These are phyloP conservation scores for Hypanus sabinus DNA, from an alignment of 2,113 vertebrate genomes.

Conservation along the genomic window DNA sequence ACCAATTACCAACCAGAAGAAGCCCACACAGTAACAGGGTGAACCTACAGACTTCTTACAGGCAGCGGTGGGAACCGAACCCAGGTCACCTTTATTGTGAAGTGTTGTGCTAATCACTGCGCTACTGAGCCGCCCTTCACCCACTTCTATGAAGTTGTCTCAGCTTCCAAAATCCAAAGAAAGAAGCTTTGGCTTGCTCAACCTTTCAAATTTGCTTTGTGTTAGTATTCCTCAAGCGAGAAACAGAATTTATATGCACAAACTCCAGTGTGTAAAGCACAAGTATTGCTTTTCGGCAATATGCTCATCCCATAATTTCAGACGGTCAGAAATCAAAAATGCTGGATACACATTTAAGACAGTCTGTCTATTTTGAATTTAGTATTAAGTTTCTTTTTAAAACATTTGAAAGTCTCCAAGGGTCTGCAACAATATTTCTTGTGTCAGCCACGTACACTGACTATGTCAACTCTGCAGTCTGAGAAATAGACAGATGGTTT, in stretches of 20 bases:
- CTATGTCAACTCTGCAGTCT: neutral
- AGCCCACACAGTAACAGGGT: no score
- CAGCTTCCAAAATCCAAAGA: no score
- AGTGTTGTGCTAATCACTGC: slow-evolving; percentile 1
- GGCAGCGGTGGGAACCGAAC: no score
- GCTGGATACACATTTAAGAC: neutral
- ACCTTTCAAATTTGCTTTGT: no score
- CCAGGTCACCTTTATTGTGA: no score
- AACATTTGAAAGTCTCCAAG: slow-evolving; percentile 14
- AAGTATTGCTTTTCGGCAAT: slow-evolving; percentile 7
- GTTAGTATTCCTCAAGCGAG: neutral
- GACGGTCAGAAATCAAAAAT: slow-evolving; percentile 29
- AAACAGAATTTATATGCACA: neutral
- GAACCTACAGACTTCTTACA: no score
- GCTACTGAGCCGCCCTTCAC: no score
- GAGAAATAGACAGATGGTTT: neutral
- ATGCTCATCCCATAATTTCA: slow-evolving; percentile 22
- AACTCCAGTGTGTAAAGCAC: neutral
- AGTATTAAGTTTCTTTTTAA: neutral
- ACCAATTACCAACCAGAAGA: no score
- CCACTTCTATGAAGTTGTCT: no score
- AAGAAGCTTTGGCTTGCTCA: no score
- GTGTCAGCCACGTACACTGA: neutral
- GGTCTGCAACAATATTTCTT: neutral
- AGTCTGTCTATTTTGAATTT: neutral